phyloP scores from a whole-genome alignment of 2,888 invertebrate genomes.

The Amphiduros pacificus region DNA sequence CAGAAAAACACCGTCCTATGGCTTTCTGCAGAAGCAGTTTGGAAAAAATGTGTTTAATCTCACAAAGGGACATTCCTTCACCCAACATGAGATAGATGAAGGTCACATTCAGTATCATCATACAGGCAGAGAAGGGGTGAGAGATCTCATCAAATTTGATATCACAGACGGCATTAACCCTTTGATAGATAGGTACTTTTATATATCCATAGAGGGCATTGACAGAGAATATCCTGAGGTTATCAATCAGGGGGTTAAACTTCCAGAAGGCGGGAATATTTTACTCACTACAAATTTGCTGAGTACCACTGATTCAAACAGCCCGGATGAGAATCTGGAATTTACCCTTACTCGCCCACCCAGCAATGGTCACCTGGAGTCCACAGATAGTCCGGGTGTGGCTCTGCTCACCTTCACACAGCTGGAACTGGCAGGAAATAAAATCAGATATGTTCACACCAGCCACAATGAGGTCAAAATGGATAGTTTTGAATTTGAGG shows the following conservation, averaged over 20 bases:
- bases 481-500: conserved; percentile 60
- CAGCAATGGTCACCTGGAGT: conserved; percentile 51
- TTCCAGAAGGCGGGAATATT: conserved; percentile 54
- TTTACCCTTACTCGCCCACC: conserved; percentile 56
- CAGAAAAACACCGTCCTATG: conserved; percentile 49
- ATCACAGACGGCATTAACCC: conserved; percentile 58
- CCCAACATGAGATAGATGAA: conserved; percentile 55
- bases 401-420: conserved; percentile 55
- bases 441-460: conserved; percentile 56
- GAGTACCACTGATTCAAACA: conserved; percentile 54
- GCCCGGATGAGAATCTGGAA: conserved; percentile 46
- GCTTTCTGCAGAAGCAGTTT: conserved; percentile 40
- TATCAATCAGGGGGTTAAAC: conserved; percentile 52
- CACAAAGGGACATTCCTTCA: conserved; percentile 53
- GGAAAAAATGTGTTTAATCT: conserved; percentile 39
- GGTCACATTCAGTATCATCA: conserved; percentile 49
- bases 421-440: conserved; percentile 55
- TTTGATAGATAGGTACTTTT: conserved; percentile 55
- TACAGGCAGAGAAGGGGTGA: conserved; percentile 48
- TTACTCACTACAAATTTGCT: conserved; percentile 53
- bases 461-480: conserved; percentile 53
- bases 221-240: conserved; percentile 54
- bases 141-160: conserved; percentile 58
- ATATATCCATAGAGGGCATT: conserved; percentile 53
- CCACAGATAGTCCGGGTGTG: conserved; percentile 42